These are phyloP conservation scores for Sparus aurata DNA, from an alignment of 2,797 vertebrate genomes.

Conservation along the genomic window DNA sequence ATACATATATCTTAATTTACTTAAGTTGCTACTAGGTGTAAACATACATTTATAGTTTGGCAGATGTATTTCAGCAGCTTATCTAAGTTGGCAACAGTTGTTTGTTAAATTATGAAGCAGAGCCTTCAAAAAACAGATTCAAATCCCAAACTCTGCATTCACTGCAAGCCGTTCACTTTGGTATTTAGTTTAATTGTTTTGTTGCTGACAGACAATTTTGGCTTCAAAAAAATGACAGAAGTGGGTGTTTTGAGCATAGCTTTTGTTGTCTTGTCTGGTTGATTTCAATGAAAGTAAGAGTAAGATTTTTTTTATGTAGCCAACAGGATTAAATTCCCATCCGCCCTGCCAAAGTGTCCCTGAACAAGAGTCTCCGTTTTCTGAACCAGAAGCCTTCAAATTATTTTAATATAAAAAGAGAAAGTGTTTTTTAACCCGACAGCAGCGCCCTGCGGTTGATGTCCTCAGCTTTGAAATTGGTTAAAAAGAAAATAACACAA, in stretches of 20 bases:
- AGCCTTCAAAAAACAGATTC: background rate
- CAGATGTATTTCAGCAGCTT: background rate
- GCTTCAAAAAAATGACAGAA: background rate
- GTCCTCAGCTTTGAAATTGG: background rate
- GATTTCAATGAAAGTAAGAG: background rate
- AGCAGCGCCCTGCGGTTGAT: slow-evolving; percentile 29
- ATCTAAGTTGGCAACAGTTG: background rate
- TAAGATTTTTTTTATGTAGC: too few relatives aligned
- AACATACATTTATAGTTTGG: background rate
- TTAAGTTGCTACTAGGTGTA: background rate
- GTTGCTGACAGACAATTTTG: background rate
- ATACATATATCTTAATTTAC: too few relatives aligned
- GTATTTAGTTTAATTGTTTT: background rate
- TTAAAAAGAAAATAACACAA: slow-evolving; percentile 7
- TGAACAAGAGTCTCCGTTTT: background rate
- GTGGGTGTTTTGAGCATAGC: background rate
- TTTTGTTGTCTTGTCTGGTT: background rate
- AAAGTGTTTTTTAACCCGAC: slow-evolving; percentile 5
- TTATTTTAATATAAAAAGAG: background rate
- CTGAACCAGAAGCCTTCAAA: background rate
- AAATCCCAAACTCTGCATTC: background rate
- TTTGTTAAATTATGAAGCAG: background rate
- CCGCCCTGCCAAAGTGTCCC: background rate
- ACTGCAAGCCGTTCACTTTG: too few relatives aligned
- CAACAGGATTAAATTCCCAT: background rate